Conservation (phyloP, 2,797 vertebrate genomes). For the Sciurus carolinensis region DNA sequence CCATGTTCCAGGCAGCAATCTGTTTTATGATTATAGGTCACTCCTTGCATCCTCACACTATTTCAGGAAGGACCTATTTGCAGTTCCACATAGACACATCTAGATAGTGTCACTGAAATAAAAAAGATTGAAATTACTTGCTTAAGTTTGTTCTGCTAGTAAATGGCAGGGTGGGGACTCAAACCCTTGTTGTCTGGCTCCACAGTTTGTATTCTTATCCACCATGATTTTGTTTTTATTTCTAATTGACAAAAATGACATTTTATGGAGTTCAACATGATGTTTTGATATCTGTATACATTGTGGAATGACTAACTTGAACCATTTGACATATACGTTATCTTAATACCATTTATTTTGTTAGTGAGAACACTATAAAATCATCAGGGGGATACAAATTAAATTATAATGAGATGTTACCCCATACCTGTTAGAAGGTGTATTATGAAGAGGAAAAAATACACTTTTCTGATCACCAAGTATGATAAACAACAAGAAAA, state of each 20-base stretch:
- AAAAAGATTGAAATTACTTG: not conserved
- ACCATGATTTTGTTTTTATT: not conserved
- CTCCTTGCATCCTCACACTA: not conserved
- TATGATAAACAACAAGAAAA: not conserved
- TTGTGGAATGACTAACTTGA: not conserved
- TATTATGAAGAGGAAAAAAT: too few species aligned
- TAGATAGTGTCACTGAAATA: not conserved
- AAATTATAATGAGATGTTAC: too few species aligned
- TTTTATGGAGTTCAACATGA: not conserved
- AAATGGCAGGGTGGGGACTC: not conserved
- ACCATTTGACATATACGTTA: not conserved
- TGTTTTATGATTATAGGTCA: not conserved
- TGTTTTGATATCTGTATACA: not conserved
- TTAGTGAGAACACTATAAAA: not conserved
- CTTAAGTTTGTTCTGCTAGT: not conserved
- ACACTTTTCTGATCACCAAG: not conserved
- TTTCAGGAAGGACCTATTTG: not conserved
- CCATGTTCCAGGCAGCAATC: not conserved
- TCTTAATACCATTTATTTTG: not conserved
- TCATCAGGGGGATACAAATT: too few species aligned
- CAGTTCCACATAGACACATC: not conserved
- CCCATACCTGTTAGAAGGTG: too few species aligned
- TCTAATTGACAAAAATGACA: not conserved
- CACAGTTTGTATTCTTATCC: not conserved
- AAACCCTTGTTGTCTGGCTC: not conserved